Percentiles rank a stretch among this genome's conserved stretches.
Evolutionary conservation across 2,113 vertebrate species (phyloP).

Genomic region (Tragelaphus buxtoni): DNA sequence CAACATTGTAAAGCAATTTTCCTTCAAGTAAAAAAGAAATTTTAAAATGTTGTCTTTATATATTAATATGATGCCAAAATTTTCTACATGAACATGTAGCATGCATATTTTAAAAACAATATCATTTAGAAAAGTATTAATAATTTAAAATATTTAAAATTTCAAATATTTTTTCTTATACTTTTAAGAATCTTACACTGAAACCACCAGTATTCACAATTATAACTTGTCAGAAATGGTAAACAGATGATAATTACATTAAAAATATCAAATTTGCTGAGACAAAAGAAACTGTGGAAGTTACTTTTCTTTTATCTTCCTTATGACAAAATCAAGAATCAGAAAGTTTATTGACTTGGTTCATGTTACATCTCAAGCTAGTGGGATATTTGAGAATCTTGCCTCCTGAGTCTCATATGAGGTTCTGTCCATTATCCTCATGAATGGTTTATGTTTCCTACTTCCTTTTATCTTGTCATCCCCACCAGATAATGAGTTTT

Average conservation of each 20-base stretch:
- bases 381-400: neutral
- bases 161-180: neutral
- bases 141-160: neutral
- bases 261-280: neutral
- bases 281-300: neutral
- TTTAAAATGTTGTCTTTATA: neutral
- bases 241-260: neutral
- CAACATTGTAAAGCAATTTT: neutral
- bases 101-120: neutral
- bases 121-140: neutral
- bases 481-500: slow-evolving; percentile 1
- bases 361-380: neutral
- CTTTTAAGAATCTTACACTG: neutral
- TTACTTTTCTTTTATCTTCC: neutral
- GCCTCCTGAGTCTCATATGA: neutral
- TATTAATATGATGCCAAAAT: neutral
- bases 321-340: neutral
- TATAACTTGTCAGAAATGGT: neutral
- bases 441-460: neutral
- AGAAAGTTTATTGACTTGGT: neutral
- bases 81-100: neutral
- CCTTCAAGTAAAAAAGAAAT: neutral
- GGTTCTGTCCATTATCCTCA: slow-evolving; percentile 1
- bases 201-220: neutral
- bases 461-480: neutral